Evolutionary conservation across 2,113 vertebrate genomes (phyloP).

Genomic region (Ranitomeya variabilis): DNA sequence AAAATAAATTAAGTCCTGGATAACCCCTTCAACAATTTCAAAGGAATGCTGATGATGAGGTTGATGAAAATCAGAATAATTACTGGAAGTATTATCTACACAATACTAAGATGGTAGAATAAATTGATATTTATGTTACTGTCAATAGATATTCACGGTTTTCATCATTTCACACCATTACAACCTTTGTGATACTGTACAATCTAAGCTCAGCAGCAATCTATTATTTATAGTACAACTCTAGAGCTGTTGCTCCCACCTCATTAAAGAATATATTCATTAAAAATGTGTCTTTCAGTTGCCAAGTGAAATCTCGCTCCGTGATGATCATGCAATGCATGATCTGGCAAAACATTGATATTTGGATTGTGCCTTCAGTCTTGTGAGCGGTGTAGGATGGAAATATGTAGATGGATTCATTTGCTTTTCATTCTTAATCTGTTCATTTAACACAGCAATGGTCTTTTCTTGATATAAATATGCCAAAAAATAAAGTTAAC

Average conservation of each 20-base stretch:
- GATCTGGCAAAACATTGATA: neutral
- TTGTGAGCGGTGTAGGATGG: neutral
- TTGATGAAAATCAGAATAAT: too few species aligned
- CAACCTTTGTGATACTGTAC: neutral
- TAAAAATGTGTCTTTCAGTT: neutral
- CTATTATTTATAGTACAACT: neutral
- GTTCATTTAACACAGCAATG: neutral
- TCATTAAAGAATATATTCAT: neutral
- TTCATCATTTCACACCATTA: neutral
- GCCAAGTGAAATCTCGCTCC: neutral
- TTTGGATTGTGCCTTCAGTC: neutral
- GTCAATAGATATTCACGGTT: neutral
- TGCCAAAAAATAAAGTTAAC: slow-evolving; percentile 17
- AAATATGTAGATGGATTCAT: neutral
- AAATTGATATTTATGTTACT: neutral
- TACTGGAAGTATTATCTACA: neutral
- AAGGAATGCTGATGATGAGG: too few species aligned
- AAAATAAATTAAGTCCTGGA: too few species aligned
- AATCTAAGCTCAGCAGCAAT: neutral
- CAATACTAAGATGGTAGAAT: neutral
- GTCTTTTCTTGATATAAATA: neutral
- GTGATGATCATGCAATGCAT: neutral
- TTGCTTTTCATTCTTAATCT: neutral
- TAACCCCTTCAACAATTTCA: too few species aligned
- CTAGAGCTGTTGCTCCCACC: neutral